Conservation (phyloP, 2,113 vertebrate genomes). For the Eupsittula cactorum region DNA sequence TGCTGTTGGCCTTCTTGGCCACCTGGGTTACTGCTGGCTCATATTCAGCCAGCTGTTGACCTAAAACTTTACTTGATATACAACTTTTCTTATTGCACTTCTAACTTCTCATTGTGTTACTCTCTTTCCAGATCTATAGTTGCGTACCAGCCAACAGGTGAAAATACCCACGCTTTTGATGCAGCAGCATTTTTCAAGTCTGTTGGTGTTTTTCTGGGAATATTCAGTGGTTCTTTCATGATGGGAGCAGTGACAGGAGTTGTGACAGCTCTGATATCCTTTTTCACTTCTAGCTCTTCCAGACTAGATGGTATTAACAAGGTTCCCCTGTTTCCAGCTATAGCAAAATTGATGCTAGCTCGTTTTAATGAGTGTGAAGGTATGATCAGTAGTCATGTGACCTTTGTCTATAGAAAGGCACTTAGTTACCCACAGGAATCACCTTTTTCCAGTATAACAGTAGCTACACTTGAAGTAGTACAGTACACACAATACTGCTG, state of each 20-base stretch:
- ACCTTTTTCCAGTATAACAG: background rate
- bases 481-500: background rate
- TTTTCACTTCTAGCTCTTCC: background rate
- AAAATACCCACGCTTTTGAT: conserved; percentile 92
- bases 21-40: background rate
- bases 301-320: background rate
- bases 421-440: background rate
- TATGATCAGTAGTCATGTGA: background rate
- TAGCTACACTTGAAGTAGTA: background rate
- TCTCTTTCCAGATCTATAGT: conserved; percentile 86
- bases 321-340: background rate
- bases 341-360: background rate
- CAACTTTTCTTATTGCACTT: background rate
- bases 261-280: conserved; percentile 98
- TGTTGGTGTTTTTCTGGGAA: conserved; percentile 94
- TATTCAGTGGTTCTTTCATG: conserved; percentile 97
- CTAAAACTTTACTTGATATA: background rate
- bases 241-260: conserved; percentile 96
- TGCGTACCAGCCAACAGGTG: conserved; percentile 92
- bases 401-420: background rate
- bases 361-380: background rate
- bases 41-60: background rate
- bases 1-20: background rate
- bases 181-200: conserved; percentile 97
- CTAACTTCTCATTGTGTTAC: background rate